A percentile compares a stretch with the other conserved stretches of the same genome.
Conservation (phyloP, 2,888 invertebrate species). For the Microplitis manilae region DNA sequence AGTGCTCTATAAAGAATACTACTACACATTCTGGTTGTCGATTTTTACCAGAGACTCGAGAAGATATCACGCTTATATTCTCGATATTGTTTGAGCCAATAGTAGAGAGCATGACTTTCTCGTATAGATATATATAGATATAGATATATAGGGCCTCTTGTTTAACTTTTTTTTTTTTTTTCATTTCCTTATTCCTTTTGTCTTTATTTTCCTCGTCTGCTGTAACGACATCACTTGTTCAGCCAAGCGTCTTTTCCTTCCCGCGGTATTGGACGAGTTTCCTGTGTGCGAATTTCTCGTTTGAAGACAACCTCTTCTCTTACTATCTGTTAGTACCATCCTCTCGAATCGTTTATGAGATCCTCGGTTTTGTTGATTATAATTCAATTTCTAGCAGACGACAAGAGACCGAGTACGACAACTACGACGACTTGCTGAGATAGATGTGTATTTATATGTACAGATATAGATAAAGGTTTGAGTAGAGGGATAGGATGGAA, state of each 20-base stretch:
- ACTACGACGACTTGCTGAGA: neutral
- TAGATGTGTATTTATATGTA: neutral
- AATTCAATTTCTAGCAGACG: conserved; percentile 39
- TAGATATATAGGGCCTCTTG: neutral
- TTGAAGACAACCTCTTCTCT: conserved; percentile 10
- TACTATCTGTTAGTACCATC: conserved; percentile 7
- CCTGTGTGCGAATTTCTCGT: conserved; percentile 2
- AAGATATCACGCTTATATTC: conserved; percentile 20
- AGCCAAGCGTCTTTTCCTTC: conserved; percentile 21
- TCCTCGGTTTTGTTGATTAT: conserved; percentile 31
- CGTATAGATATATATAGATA: neutral
- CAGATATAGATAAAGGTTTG: neutral
- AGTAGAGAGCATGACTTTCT: neutral
- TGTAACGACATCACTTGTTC: conserved; percentile 35
- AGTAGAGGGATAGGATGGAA: neutral
- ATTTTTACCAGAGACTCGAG: conserved; percentile 35
- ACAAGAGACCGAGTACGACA: neutral
- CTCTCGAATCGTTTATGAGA: conserved; percentile 23
- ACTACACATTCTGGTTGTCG: conserved; percentile 22
- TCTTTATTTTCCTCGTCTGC: neutral
- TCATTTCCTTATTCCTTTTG: neutral
- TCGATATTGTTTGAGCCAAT: conserved; percentile 4
- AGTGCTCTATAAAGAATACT: conserved; percentile 49
- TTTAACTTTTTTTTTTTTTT: conserved; percentile 20
- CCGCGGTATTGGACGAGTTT: conserved; percentile 16